Evolutionary conservation across 2,797 vertebrate species (phyloP).

Genomic region (Sciurus carolinensis): DNA sequence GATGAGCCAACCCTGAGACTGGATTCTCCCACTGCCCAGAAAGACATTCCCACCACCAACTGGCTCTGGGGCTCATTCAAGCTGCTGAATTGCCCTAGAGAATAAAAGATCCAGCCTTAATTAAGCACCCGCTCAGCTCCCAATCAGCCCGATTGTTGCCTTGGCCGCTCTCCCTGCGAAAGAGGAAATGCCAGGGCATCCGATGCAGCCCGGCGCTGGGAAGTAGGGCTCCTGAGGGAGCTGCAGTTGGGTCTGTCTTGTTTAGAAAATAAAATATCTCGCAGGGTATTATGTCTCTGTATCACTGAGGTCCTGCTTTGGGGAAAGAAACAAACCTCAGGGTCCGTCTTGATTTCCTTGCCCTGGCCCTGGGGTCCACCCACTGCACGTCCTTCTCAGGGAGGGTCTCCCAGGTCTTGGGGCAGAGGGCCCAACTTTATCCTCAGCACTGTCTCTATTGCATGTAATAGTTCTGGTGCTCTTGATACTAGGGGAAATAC

Average conservation of each 20-base stretch:
- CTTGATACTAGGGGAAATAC: not conserved
- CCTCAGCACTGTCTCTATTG: conserved; percentile 65
- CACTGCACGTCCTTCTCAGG: conserved; percentile 49
- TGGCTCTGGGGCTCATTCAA: conserved; percentile 86
- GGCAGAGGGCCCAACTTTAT: conserved; percentile 17
- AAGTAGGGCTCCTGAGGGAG: conserved; percentile 67
- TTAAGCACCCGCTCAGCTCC: conserved; percentile 86
- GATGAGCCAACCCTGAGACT: conserved; percentile 89
- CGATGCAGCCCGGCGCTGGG: conserved; percentile 31
- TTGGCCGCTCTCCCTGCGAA: conserved; percentile 58
- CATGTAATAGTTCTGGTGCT: conserved; percentile 44
- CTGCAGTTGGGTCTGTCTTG: conserved; percentile 56
- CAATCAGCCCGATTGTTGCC: conserved; percentile 81
- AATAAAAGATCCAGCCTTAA: conserved; percentile 89
- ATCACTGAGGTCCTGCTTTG: conserved; percentile 68
- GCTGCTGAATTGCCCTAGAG: conserved; percentile 84
- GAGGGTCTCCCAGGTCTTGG: conserved; percentile 60
- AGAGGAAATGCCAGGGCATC: conserved; percentile 83
- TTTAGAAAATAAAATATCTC: conserved; percentile 79
- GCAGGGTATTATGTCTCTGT: conserved; percentile 66
- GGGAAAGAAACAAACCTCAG: conserved; percentile 23
- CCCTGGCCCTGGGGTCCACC: conserved; percentile 52
- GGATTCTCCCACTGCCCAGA: conserved; percentile 84
- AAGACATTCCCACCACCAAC: conserved; percentile 89
- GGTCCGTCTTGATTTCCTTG: conserved; percentile 67